Evolutionary conservation across 1,140 invertebrate species (phyloP), one percentile per base, ranked within the genome.

Genomic region (Chrysopa pallens): DNA sequence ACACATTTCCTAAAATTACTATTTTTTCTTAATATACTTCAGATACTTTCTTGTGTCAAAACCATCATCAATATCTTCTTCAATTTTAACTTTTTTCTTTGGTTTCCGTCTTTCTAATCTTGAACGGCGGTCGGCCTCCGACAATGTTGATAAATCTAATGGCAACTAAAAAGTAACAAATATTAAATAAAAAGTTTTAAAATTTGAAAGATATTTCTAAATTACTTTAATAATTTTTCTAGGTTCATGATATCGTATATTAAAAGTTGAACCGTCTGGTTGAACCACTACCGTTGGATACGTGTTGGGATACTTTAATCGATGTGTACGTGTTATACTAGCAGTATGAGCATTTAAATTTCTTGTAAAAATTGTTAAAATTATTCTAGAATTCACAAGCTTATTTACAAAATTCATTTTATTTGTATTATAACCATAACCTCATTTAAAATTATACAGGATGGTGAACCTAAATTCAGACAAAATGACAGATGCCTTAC

Each of bases 181-280:
- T 36, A 50, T 50, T 43, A 52, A 42, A 60, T 59, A 50, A 50
- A 37, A 41, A 42, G 6, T 40, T 40, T 35, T 8, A 37, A 35
- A 39, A 17, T 11, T 7, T 39, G 13, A 44, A 23, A 3, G 17
- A 23, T 3, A 23, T 3, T 23, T 23, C 17, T 23, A 23, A 55
- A 46, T 52, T 64, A 86, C 83, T 66, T 72, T 81, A 17, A 95
- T 84, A 46, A 93, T 84, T 64, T 73, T 73, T 44, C 83, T 64
- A 6, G 89, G 89, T 61, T 88, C 83, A 46, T 76, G 67, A 58
- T 93, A 89, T 49, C 78, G 66, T 23, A 89, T 78, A 31, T 69
- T 81, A 45, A 85, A 76, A 38, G 78, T 83, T 38, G 87, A 85
- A 39, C 90, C 90, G 72, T 94, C 80, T 2, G 84, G 65, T 27